Conservation (phyloP, 1,140 invertebrate species). For the Drosophila triauraria region DNA sequence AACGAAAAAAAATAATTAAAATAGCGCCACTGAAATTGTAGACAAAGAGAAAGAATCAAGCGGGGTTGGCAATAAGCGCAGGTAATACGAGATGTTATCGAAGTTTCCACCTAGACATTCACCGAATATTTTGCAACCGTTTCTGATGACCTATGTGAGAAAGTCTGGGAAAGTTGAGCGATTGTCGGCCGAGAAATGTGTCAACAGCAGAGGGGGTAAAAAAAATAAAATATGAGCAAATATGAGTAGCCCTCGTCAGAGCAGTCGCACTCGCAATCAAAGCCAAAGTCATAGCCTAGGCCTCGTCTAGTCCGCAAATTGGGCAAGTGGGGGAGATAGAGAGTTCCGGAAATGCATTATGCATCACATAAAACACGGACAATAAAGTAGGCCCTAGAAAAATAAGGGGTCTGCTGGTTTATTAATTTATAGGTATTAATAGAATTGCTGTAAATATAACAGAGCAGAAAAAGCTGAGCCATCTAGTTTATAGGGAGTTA, state of each 20-base stretch:
- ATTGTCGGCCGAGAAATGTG: slow-evolving; percentile 26
- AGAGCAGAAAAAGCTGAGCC: not conserved
- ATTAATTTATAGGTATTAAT: slow-evolving; percentile 35
- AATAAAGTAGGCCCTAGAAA: slow-evolving; percentile 25
- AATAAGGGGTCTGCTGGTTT: slow-evolving; percentile 22
- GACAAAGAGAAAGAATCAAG: slow-evolving; percentile 16
- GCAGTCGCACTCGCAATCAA: slow-evolving; percentile 43
- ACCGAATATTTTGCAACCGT: slow-evolving; percentile 39
- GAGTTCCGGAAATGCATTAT: slow-evolving; percentile 44
- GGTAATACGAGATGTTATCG: slow-evolving; percentile 42
- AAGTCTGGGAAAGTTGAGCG: slow-evolving; percentile 50
- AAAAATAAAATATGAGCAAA: slow-evolving; percentile 1
- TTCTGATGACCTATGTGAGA: slow-evolving; percentile 45
- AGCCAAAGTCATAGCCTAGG: slow-evolving; percentile 64
- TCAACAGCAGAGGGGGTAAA: slow-evolving; percentile 27
- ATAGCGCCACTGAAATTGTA: slow-evolving; percentile 51
- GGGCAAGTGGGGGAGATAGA: slow-evolving; percentile 22
- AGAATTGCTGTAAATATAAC: slow-evolving; percentile 4
- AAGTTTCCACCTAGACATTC: slow-evolving; percentile 55
- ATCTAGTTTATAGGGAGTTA: not conserved
- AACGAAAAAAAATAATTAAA: slow-evolving; percentile 29
- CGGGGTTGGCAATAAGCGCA: slow-evolving; percentile 17
- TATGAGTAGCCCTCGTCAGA: slow-evolving; percentile 24
- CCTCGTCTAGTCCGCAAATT: slow-evolving; percentile 39
- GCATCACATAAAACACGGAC: slow-evolving; percentile 16